These are phyloP conservation scores for Andrena camellia DNA, from an alignment of 2,888 invertebrate genomes.

Conservation along the genomic window DNA sequence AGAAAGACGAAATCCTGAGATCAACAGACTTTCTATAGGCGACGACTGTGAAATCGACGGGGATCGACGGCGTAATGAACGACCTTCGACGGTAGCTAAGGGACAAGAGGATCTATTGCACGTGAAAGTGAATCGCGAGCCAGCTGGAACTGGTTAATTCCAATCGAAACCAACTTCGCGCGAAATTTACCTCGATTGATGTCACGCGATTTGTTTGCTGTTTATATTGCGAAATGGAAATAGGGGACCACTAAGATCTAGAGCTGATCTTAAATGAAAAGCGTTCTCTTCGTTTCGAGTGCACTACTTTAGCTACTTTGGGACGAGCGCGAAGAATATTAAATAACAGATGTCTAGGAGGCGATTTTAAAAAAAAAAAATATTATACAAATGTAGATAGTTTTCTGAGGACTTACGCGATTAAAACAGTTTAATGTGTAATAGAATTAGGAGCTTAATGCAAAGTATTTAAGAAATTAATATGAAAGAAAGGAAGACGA, in stretches of 20 bases:
- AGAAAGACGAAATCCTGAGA: neutral
- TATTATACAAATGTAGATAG: too few relatives aligned
- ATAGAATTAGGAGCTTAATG: too few relatives aligned
- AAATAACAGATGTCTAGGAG: too few relatives aligned
- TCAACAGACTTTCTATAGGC: too few relatives aligned
- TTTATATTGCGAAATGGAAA: neutral
- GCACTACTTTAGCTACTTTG: too few relatives aligned
- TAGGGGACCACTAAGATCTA: neutral
- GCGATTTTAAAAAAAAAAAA: too few relatives aligned
- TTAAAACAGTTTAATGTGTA: too few relatives aligned
- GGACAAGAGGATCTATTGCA: conserved; percentile 43
- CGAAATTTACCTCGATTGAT: conserved; percentile 4
- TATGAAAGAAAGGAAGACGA: too few relatives aligned
- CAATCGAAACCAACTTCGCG: conserved; percentile 14
- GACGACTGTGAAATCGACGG: neutral
- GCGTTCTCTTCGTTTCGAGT: too few relatives aligned
- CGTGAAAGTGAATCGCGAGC: conserved; percentile 72
- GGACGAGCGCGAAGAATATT: too few relatives aligned
- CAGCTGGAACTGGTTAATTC: conserved; percentile 71
- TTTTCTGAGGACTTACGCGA: too few relatives aligned
- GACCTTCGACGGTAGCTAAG: conserved; percentile 47
- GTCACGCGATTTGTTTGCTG: neutral
- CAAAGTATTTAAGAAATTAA: too few relatives aligned
- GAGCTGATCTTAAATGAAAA: neutral
- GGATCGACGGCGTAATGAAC: neutral